Evolutionary conservation across 2,113 vertebrate genomes (phyloP).

Genomic region (Gopherus flavomarginatus): DNA sequence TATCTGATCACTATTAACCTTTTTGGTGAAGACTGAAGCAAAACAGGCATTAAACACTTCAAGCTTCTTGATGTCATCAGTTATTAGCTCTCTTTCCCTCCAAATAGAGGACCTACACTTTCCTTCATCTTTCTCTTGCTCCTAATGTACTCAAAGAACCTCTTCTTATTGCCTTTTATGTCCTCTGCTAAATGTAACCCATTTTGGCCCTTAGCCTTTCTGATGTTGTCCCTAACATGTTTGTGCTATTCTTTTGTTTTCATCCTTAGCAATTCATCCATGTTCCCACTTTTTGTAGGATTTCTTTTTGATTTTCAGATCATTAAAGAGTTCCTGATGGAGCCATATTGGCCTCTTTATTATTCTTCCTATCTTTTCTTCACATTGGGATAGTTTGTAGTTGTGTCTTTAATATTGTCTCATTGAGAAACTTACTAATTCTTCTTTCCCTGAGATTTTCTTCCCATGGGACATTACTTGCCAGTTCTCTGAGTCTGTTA

Average conservation of each 20-base stretch:
- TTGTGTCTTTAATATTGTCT: background rate
- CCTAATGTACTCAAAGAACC: background rate
- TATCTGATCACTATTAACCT: background rate
- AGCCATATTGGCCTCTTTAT: background rate
- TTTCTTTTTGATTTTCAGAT: background rate
- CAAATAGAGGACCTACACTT: background rate
- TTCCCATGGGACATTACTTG: background rate
- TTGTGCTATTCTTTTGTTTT: background rate
- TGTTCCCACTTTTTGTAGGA: background rate
- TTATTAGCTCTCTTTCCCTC: no score
- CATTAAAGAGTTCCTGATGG: background rate
- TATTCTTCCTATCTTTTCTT: background rate
- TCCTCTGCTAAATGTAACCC: background rate
- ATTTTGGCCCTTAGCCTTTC: background rate
- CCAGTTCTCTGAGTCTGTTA: background rate
- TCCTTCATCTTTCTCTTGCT: background rate
- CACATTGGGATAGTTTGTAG: background rate
- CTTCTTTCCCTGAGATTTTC: background rate
- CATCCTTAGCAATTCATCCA: background rate
- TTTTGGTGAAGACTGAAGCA: background rate
- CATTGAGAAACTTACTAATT: background rate
- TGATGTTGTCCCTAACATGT: background rate
- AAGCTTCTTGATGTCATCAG: no score
- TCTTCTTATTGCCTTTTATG: no score
- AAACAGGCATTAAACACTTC: background rate